Evolutionary conservation across 92 coral and sea anemone species (phyloP).

Genomic region (Epizoanthus fatuus): DNA sequence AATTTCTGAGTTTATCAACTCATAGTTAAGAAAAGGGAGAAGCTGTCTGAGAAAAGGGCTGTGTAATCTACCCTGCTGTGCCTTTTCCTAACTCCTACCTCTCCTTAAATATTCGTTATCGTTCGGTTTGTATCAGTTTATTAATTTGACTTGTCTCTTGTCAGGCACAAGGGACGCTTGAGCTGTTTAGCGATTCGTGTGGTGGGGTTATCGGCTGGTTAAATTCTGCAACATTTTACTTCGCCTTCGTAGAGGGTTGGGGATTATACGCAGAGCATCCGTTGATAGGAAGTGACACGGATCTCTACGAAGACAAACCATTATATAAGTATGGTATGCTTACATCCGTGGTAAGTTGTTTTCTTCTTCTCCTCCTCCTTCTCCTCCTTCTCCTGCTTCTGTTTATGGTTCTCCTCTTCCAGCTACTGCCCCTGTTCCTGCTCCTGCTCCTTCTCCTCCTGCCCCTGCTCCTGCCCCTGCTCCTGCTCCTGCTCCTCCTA

Average conservation of each 20-base stretch:
- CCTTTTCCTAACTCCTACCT: no score
- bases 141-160: neutral
- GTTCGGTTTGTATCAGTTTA: neutral
- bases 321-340: slow-evolving; percentile 75
- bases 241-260: slow-evolving; percentile 91
- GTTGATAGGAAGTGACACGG: slow-evolving; percentile 63
- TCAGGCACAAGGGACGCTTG: slow-evolving; percentile 72
- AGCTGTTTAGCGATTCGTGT: slow-evolving; percentile 81
- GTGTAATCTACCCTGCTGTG: no score
- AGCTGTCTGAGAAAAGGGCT: no score
- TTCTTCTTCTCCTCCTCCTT: neutral
- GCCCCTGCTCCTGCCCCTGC: neutral
- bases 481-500: neutral
- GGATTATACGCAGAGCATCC: slow-evolving; percentile 88
- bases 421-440: neutral
- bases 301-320: slow-evolving; percentile 59
- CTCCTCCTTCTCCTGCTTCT: neutral
- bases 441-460: neutral
- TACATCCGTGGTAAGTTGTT: slow-evolving; percentile 57
- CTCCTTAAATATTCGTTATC: no score
- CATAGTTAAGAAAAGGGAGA: no score
- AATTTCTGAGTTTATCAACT: no score
- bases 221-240: slow-evolving; percentile 56
- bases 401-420: neutral
- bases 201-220: slow-evolving; percentile 75